Conservation (phyloP, 2,797 vertebrate genomes). For the Zalophus californianus region DNA sequence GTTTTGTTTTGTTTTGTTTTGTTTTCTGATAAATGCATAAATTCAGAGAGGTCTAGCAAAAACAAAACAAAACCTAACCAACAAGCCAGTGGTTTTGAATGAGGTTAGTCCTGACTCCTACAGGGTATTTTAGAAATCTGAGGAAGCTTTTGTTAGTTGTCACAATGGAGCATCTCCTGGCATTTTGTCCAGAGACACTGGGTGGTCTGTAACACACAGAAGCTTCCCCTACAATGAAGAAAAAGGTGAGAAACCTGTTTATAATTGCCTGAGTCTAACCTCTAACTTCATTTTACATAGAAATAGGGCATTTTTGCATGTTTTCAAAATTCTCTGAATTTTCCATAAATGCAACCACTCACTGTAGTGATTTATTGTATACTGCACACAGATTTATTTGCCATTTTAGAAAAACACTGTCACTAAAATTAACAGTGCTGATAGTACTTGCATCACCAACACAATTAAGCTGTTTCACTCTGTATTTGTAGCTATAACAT, state of each 20-base stretch:
- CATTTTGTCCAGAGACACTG: neutral
- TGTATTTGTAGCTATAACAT: neutral
- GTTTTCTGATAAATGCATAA: neutral
- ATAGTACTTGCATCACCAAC: neutral
- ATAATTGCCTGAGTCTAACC: neutral
- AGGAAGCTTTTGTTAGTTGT: neutral
- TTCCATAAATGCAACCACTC: neutral
- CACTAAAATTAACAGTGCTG: neutral
- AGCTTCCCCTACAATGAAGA: neutral
- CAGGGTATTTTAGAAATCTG: neutral
- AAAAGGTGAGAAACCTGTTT: neutral
- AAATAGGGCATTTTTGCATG: neutral
- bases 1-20: neutral
- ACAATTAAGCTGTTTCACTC: neutral
- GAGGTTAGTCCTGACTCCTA: neutral
- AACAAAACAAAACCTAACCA: neutral
- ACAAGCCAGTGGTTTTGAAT: neutral
- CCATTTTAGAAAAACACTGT: neutral
- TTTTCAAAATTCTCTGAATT: constrained; percentile 12
- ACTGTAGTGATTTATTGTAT: neutral
- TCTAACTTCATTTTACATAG: neutral
- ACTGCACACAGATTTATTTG: neutral
- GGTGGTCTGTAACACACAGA: neutral
- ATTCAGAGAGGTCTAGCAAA: neutral
- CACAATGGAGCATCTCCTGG: neutral